Conservation (phyloP, 2,888 invertebrate species). For the Poecilus cupreus region DNA sequence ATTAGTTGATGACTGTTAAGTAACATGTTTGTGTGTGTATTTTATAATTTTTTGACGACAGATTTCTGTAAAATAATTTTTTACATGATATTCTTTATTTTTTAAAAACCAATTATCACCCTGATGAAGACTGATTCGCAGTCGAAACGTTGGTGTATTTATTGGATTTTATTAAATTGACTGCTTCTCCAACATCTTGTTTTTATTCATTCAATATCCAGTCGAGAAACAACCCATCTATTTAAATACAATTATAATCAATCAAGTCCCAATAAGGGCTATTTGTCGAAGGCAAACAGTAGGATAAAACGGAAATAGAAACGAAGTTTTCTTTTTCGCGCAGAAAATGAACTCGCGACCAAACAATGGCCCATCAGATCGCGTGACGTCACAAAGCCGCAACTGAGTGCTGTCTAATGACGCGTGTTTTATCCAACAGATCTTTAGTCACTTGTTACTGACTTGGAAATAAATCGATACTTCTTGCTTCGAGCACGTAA, state of each 20-base stretch:
- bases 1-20: too few relatives aligned
- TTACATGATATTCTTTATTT: too few relatives aligned
- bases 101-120: too few relatives aligned
- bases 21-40: too few relatives aligned
- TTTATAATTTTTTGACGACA: too few relatives aligned
- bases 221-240: too few relatives aligned
- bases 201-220: too few relatives aligned
- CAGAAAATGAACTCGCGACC: not conserved
- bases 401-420: constrained; percentile 9
- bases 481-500: constrained; percentile 2
- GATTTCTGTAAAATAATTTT: too few relatives aligned
- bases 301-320: not conserved
- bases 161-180: too few relatives aligned
- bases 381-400: not conserved
- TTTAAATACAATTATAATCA: not conserved
- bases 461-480: constrained; percentile 36
- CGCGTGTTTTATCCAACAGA: constrained; percentile 1
- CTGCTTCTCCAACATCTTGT: too few relatives aligned
- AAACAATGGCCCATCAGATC: not conserved
- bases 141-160: too few relatives aligned
- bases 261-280: not conserved
- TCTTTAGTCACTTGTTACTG: constrained; percentile 26
- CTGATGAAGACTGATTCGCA: too few relatives aligned
- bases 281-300: not conserved
- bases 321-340: not conserved